Percentiles rank a stretch among this genome's conserved stretches.
Evolutionary conservation across 2,113 vertebrate species (phyloP).

Genomic region (pig (Sus scrofa)): DNA sequence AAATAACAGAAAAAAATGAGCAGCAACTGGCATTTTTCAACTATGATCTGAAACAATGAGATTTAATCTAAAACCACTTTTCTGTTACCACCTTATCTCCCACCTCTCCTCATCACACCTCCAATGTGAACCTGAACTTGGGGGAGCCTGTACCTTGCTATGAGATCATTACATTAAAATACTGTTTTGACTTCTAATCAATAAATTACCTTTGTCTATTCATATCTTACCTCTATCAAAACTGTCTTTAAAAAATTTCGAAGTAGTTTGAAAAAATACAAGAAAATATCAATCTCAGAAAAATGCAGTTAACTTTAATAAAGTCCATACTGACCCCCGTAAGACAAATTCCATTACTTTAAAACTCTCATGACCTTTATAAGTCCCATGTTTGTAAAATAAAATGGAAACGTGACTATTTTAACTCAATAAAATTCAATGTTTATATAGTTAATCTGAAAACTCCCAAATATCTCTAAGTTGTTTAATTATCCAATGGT

Average conservation of each 20-base stretch:
- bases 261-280: constrained; percentile 25
- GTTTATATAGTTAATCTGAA: background rate
- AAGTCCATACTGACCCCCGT: background rate
- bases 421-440: background rate
- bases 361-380: background rate
- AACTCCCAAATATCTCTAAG: background rate
- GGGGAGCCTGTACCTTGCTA: background rate
- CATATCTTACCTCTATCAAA: background rate
- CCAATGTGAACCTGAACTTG: background rate
- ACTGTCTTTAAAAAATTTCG: background rate
- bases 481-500: background rate
- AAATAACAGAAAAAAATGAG: constrained; percentile 36
- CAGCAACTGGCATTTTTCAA: constrained; percentile 4
- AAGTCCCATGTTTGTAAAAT: background rate
- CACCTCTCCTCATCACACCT: background rate
- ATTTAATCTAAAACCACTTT: constrained; percentile 12
- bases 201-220: background rate
- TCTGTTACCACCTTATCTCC: background rate
- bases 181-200: background rate
- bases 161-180: background rate
- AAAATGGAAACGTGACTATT: background rate
- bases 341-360: background rate
- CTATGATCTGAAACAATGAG: background rate
- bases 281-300: constrained; percentile 45
- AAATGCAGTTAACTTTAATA: background rate